phyloP scores from a whole-genome alignment of 2,797 vertebrate species.

The Cirrhinus mrigala region DNA sequence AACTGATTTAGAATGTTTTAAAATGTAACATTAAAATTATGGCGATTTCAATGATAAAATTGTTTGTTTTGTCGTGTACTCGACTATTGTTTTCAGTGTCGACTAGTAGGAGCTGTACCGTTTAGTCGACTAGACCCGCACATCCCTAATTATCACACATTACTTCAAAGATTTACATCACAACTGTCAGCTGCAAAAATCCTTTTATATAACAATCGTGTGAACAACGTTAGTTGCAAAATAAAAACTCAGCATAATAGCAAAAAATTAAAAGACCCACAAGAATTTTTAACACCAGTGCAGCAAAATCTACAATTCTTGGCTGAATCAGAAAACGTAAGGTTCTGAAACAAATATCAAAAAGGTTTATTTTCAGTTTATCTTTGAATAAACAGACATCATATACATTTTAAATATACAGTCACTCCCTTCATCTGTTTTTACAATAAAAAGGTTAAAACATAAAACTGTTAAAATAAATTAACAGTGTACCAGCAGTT shows the following conservation, averaged over 20 bases:
- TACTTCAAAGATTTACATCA: background rate
- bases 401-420: background rate
- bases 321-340: background rate
- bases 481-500: background rate
- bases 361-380: background rate
- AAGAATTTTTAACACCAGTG: background rate
- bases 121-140: no score
- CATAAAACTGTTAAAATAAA: no score
- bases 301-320: background rate
- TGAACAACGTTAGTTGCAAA: background rate
- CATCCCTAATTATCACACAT: background rate
- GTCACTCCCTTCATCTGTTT: background rate
- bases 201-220: background rate
- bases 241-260: background rate
- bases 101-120: no score
- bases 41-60: no score
- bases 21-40: no score
- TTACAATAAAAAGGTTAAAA: background rate
- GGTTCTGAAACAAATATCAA: background rate
- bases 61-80: no score
- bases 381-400: background rate
- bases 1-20: no score
- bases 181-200: background rate
- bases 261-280: background rate
- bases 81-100: no score